Conservation (phyloP, 2,888 invertebrate genomes). For the Phyllotreta striolata region DNA sequence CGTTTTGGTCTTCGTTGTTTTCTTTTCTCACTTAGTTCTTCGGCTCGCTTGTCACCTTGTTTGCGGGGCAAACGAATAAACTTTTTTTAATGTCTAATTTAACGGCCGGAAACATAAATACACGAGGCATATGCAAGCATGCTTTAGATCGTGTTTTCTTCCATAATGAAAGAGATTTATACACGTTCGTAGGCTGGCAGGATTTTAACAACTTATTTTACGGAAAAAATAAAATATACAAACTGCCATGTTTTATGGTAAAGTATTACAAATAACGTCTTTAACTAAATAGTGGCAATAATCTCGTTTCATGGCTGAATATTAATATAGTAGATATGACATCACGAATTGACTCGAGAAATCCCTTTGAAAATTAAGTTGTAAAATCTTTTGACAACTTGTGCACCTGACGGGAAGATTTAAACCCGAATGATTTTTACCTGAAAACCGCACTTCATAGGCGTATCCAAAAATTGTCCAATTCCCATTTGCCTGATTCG, state of each 20-base stretch:
- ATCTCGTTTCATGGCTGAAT: no score
- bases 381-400: slow-evolving; percentile 39
- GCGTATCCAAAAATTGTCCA: no score
- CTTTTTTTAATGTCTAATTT: slow-evolving; percentile 38
- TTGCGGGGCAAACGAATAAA: slow-evolving; percentile 25
- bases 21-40: slow-evolving; percentile 18
- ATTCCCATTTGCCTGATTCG: no score
- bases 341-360: slow-evolving; percentile 15
- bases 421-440: slow-evolving; percentile 36
- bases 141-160: slow-evolving; percentile 25
- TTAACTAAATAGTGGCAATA: no score
- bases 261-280: no score
- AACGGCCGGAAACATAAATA: slow-evolving; percentile 43
- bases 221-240: no score
- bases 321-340: not conserved
- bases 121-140: slow-evolving; percentile 40
- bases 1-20: no score
- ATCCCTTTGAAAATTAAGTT: slow-evolving; percentile 36
- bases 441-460: slow-evolving; percentile 16
- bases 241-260: no score
- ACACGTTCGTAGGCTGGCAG: not conserved
- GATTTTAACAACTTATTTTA: no score
- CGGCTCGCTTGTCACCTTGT: slow-evolving; percentile 16
- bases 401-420: slow-evolving; percentile 41
- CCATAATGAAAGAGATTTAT: slow-evolving; percentile 10